Evolutionary conservation across 2,113 vertebrate genomes (phyloP).

Genomic region (Lasiurus cinereus): DNA sequence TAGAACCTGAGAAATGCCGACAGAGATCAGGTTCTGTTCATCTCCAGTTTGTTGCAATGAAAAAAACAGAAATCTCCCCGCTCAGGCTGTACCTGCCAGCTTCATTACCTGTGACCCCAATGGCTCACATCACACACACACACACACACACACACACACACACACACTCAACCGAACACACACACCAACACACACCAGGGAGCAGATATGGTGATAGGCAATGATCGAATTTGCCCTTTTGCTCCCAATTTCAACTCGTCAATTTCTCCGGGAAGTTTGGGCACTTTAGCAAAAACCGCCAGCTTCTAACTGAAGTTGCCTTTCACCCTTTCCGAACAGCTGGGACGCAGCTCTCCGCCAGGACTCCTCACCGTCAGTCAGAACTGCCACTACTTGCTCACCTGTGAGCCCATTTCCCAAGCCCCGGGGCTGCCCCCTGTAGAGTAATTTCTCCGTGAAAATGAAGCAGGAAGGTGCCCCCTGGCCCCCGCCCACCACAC

Average conservation of each 20-base stretch:
- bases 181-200: background rate
- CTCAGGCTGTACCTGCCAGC: background rate
- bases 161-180: background rate
- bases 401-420: background rate
- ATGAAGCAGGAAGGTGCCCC: background rate
- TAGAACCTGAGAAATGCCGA: slow-evolving; percentile 29
- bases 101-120: background rate
- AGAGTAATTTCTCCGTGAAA: background rate
- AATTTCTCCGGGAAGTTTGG: background rate
- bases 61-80: background rate
- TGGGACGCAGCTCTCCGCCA: background rate
- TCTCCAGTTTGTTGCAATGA: background rate
- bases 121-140: background rate
- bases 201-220: background rate
- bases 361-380: background rate
- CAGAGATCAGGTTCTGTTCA: background rate
- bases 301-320: background rate
- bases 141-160: background rate
- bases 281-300: background rate
- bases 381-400: background rate
- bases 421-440: background rate
- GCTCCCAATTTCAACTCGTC: background rate
- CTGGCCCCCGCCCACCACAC: background rate
- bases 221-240: background rate
- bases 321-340: background rate